These are phyloP conservation scores for Pterois miles DNA, from an alignment of 2,797 vertebrate species.

Conservation along the genomic window DNA sequence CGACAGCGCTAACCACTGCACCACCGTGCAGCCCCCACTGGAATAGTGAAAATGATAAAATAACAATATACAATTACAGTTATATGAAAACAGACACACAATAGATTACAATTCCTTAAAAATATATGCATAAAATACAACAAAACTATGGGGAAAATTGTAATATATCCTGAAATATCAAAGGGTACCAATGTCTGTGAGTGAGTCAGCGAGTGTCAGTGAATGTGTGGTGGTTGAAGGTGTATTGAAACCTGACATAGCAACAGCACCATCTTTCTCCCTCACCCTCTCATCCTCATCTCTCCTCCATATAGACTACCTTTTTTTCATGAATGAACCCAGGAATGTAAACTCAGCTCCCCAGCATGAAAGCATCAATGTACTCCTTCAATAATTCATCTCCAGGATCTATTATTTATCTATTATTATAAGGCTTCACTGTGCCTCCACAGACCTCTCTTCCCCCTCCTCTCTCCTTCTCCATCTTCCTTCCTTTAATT, in stretches of 20 bases:
- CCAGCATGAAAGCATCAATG: conserved; percentile 83
- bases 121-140: not conserved
- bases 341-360: conserved; percentile 60
- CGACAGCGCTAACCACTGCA: too few relatives aligned
- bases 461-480: not conserved
- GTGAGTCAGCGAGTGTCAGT: not conserved
- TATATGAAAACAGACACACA: not conserved
- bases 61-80: not conserved
- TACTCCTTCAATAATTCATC: conserved; percentile 81
- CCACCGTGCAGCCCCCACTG: too few relatives aligned
- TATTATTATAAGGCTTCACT: conserved; percentile 59
- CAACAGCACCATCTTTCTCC: conserved; percentile 26
- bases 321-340: conserved; percentile 83
- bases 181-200: not conserved
- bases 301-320: not conserved
- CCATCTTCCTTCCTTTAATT: conserved; percentile 48
- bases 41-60: not conserved
- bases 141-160: not conserved
- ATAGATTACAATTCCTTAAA: not conserved
- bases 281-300: conserved; percentile 8
- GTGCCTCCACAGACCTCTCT: not conserved
- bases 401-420: conserved; percentile 80
- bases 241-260: conserved; percentile 26
- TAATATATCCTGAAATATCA: not conserved
- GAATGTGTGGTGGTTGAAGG: not conserved